phyloP scores from a whole-genome alignment of 2,888 invertebrate genomes.

The Drosophila rellima region DNA sequence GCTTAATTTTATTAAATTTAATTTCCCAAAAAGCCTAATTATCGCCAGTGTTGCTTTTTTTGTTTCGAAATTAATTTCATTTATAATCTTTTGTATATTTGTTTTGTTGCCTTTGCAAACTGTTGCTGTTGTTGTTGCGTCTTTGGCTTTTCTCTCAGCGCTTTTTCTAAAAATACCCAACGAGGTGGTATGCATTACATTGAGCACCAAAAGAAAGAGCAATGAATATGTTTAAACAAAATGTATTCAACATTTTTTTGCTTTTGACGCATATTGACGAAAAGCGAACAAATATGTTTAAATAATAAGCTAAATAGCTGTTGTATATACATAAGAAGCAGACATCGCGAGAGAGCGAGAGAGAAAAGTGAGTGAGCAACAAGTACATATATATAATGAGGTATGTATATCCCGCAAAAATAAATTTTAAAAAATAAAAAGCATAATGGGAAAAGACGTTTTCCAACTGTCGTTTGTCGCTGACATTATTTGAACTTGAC shows the following conservation, averaged over 20 bases:
- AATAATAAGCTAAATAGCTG: constrained; percentile 64
- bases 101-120: constrained; percentile 42
- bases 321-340: constrained; percentile 60
- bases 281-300: constrained; percentile 72
- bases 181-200: constrained; percentile 76
- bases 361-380: constrained; percentile 10
- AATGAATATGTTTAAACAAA: constrained; percentile 62
- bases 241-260: constrained; percentile 51
- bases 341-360: constrained; percentile 9
- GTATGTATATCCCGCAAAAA: constrained; percentile 22
- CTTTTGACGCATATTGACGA: constrained; percentile 73
- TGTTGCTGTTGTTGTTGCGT: constrained; percentile 46
- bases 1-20: constrained; percentile 17
- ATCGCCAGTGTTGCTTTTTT: constrained; percentile 49
- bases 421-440: constrained; percentile 27
- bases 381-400: constrained; percentile 22
- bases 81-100: constrained; percentile 81
- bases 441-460: constrained; percentile 33
- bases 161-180: constrained; percentile 72
- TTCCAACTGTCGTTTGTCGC: constrained; percentile 26
- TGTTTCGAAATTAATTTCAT: constrained; percentile 72
- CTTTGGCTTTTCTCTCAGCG: constrained; percentile 30
- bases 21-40: constrained; percentile 59
- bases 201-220: constrained; percentile 53
- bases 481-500: constrained; percentile 76